Percentiles rank a stretch among this genome's conserved stretches.
Evolutionary conservation across 2,797 vertebrate species (phyloP).

Genomic region (Sebastes cheni): DNA sequence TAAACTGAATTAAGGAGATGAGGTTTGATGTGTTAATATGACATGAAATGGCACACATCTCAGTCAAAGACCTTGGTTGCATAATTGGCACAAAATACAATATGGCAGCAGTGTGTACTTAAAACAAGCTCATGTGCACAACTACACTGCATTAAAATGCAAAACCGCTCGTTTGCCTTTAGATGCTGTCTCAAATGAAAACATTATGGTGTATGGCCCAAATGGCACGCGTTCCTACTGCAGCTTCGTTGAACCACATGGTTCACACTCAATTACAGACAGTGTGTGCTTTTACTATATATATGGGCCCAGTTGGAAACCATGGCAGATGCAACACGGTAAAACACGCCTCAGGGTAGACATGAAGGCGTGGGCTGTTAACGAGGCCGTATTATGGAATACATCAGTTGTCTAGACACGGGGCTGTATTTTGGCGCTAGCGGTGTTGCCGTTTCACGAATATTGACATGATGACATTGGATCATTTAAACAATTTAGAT

Average conservation of each 20-base stretch:
- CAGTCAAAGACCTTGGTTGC: not conserved
- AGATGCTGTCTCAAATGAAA: not conserved
- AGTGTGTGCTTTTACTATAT: not conserved
- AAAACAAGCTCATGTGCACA: not conserved
- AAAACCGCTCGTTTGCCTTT: constrained; percentile 1
- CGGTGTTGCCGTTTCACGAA: not conserved
- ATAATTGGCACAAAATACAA: not conserved
- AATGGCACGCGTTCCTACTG: not conserved
- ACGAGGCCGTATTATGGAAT: constrained; percentile 6
- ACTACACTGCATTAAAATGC: not conserved
- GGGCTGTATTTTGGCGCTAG: not conserved
- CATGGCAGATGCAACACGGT: constrained; percentile 9
- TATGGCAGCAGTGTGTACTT: not conserved
- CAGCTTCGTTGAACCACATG: not conserved
- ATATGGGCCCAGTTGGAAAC: constrained; percentile 19
- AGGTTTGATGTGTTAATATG: not conserved
- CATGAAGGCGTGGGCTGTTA: constrained; percentile 31
- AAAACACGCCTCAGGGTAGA: constrained; percentile 29
- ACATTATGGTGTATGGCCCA: not conserved
- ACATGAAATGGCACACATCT: not conserved
- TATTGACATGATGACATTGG: not conserved
- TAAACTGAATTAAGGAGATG: not conserved
- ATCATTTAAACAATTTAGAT: not conserved
- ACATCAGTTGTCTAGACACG: constrained; percentile 16
- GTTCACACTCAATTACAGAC: not conserved